A percentile compares a stretch with the other conserved stretches of the same genome.
phyloP scores from a whole-genome alignment of 2,888 invertebrate genomes.

The Julus scanicus region DNA sequence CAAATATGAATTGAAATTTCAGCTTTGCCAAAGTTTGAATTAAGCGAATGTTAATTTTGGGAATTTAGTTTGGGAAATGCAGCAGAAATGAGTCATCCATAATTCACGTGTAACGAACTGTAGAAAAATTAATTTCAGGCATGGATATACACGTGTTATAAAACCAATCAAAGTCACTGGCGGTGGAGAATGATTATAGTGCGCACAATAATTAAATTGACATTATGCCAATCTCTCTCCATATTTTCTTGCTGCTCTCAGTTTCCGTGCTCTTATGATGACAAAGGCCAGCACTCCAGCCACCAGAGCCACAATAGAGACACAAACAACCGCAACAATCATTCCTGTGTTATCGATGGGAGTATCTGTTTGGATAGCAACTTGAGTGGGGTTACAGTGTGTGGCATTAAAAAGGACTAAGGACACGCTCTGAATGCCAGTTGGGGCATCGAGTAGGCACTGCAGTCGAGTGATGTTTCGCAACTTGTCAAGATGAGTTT shows the following conservation, averaged over 20 bases:
- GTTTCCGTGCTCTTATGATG: background rate
- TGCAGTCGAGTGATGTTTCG: constrained; percentile 67
- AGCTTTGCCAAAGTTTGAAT: no score
- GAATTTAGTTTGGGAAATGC: no score
- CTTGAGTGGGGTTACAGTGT: background rate
- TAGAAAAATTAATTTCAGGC: no score
- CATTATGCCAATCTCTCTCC: background rate
- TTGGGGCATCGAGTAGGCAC: background rate
- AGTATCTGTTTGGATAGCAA: background rate
- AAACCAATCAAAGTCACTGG: no score
- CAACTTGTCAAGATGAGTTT: constrained; percentile 74
- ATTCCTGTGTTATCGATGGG: background rate
- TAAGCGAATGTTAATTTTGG: no score
- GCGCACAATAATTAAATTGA: no score
- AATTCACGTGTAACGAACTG: no score
- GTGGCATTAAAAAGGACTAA: constrained; percentile 30
- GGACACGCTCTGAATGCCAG: background rate
- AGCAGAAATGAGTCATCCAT: no score
- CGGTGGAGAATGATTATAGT: no score
- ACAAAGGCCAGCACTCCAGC: background rate
- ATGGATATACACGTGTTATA: no score
- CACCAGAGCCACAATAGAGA: background rate
- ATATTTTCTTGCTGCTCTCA: background rate
- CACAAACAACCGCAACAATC: background rate
- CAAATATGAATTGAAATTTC: no score